A percentile compares a stretch with the other conserved stretches of the same genome.
phyloP scores from a whole-genome alignment of 2,888 invertebrate genomes.

The Cloeon dipterum region DNA sequence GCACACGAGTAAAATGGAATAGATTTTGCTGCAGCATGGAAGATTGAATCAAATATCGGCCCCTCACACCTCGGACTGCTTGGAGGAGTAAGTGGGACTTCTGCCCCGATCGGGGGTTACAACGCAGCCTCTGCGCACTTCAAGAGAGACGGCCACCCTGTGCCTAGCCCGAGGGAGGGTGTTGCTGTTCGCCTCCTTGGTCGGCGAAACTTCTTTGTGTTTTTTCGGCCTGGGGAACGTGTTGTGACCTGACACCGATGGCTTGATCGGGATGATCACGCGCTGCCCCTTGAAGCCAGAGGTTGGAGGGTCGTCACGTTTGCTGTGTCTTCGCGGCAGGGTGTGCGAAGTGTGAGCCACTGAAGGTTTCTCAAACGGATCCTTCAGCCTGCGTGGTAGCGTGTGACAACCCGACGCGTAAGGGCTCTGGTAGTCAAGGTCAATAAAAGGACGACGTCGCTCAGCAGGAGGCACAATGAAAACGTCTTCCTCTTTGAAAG shows the following conservation, averaged over 20 bases:
- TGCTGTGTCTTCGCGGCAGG: background rate
- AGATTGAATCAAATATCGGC: too few relatives aligned
- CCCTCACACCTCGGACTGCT: too few relatives aligned
- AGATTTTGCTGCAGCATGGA: too few relatives aligned
- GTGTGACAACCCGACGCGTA: background rate
- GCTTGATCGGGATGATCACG: background rate
- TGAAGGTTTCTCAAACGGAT: background rate
- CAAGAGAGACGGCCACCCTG: constrained; percentile 18
- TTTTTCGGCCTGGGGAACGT: background rate
- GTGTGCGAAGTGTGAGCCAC: background rate
- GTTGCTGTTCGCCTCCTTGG: background rate
- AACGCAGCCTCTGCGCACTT: constrained; percentile 19
- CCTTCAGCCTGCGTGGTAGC: background rate
- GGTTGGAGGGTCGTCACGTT: background rate
- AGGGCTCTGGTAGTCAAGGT: background rate
- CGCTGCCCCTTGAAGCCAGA: background rate
- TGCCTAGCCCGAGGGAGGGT: constrained; percentile 11
- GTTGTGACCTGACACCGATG: background rate
- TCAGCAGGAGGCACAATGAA: background rate
- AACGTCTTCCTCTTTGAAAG: background rate
- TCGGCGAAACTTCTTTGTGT: background rate
- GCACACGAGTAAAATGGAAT: too few relatives aligned
- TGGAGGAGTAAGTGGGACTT: constrained; percentile 16
- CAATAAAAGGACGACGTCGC: background rate
- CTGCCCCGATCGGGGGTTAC: constrained; percentile 37